Conservation (phyloP, 2,888 invertebrate genomes). For the Microplitis deprimator region DNA sequence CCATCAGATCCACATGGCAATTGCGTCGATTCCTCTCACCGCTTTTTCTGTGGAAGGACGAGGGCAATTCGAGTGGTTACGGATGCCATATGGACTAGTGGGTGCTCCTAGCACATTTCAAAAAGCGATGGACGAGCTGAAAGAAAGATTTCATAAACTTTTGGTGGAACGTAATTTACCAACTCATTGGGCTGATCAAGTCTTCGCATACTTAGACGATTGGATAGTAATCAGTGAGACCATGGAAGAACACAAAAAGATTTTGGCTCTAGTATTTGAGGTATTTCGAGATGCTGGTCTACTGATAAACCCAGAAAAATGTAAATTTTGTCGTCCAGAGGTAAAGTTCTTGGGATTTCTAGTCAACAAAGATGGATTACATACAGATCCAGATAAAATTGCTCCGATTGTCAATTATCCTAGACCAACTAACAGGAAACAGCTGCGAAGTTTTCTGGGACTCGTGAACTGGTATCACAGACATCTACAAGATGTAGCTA, state of each 20-base stretch:
- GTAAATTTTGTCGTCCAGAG: too few species aligned
- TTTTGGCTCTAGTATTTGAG: too few species aligned
- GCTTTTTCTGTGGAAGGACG: constrained; percentile 44
- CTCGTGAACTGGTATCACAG: constrained; percentile 44
- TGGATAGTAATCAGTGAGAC: constrained; percentile 26
- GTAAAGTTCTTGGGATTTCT: constrained; percentile 39
- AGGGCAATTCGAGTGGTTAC: too few species aligned
- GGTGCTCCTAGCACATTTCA: too few species aligned
- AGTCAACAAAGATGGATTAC: constrained; percentile 32
- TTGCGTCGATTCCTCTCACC: constrained; percentile 28
- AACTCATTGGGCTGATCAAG: background rate
- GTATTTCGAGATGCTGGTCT: too few species aligned
- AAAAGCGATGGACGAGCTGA: too few species aligned
- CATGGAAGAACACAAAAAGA: too few species aligned
- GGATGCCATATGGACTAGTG: too few species aligned
- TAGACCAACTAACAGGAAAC: constrained; percentile 31
- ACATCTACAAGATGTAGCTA: constrained; percentile 21
- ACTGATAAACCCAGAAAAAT: too few species aligned
- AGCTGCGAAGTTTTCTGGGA: constrained; percentile 39
- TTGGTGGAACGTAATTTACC: too few species aligned
- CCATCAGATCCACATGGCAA: constrained; percentile 9
- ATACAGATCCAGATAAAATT: constrained; percentile 39
- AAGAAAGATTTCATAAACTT: too few species aligned
- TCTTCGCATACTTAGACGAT: constrained; percentile 29
- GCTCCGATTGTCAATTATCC: constrained; percentile 22